Evolutionary conservation across 2,113 vertebrate species (phyloP).

Genomic region (Amblyopsis rosae): DNA sequence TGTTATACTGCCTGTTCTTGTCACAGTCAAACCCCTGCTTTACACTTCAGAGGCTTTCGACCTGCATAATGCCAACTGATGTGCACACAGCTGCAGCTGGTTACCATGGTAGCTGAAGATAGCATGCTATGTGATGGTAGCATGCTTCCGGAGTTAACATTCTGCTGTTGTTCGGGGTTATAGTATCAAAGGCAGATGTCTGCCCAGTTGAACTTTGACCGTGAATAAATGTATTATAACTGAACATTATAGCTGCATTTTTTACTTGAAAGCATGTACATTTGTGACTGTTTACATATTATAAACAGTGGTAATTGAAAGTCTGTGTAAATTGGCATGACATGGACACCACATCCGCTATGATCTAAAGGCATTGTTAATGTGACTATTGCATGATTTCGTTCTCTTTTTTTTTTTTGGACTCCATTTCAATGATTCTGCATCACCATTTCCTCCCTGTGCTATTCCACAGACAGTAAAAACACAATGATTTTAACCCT

Average conservation of each 20-base stretch:
- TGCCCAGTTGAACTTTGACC: slow-evolving; percentile 22
- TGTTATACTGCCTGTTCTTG: slow-evolving; percentile 26
- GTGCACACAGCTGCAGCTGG: slow-evolving; percentile 34
- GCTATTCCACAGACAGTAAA: slow-evolving; percentile 44
- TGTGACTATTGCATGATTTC: no score
- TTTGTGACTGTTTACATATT: slow-evolving; percentile 11
- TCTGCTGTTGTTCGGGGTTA: slow-evolving; percentile 33
- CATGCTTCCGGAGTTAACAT: slow-evolving; percentile 34
- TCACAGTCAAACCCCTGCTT: slow-evolving; percentile 21
- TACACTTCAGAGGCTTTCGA: neutral
- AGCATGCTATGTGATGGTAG: slow-evolving; percentile 31
- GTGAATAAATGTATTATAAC: neutral
- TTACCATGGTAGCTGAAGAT: slow-evolving; percentile 38
- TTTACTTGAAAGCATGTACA: slow-evolving; percentile 10
- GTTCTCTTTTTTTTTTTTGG: slow-evolving; percentile 22
- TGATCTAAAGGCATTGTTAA: neutral
- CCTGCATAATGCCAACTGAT: slow-evolving; percentile 14
- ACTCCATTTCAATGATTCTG: slow-evolving; percentile 27
- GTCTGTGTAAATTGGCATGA: slow-evolving; percentile 10
- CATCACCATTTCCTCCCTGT: slow-evolving; percentile 34
- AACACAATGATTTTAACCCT: slow-evolving; percentile 73
- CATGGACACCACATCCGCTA: slow-evolving; percentile 32
- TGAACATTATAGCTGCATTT: slow-evolving; percentile 4
- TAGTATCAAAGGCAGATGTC: slow-evolving; percentile 16
- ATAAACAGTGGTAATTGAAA: neutral